Evolutionary conservation across 2,888 invertebrate genomes (phyloP), one percentile per base, ranked within the genome.

Genomic region (Horisme vitalbata): DNA sequence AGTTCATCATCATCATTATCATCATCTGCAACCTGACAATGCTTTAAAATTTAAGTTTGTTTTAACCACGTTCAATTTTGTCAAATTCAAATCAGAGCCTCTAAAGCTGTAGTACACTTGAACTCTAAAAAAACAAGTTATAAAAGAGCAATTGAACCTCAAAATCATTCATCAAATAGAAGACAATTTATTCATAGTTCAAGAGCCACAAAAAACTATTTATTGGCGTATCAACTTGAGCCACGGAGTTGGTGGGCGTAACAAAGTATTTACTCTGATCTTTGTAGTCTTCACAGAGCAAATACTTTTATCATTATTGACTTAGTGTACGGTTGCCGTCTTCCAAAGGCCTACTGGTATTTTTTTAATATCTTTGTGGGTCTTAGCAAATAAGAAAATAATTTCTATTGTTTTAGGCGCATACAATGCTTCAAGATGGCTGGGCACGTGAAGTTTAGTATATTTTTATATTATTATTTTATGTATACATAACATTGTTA

Each of bases 231-330:
- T 79, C 77, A 74, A 63, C 68, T 64, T 58, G 56, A 61, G 66
- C 56, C 63, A 58, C 61, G 59, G 46, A 57, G 64, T 59, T 55
- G 64, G 83, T 85, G 75, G 87, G 84, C 80, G 84, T 77, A 59
- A 59, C 65, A 52, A 56, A 83, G 79, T 86, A 79, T 87, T 87
- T 84, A 66, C 83, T 62, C 61, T 72, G 80, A 81, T 83, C 85
- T 84, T 85, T 86, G 83, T 86, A 80, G 76, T 71, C 76, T 80
- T 73, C 68, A 75, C 75, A 75, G 68, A 71, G 76, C 76, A 88
- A 88, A 87, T 80, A 88, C 86, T 85, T 87, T 86, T 84, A 86
- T 83, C 83, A 70, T 67, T 86, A 78, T 88, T 87, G 79, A 85
- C 81, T 74, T 73, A 83, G 82, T 80, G 75, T 84, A 70, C 71